phyloP scores from a whole-genome alignment of 2,113 vertebrate genomes.

The Pimephales promelas region DNA sequence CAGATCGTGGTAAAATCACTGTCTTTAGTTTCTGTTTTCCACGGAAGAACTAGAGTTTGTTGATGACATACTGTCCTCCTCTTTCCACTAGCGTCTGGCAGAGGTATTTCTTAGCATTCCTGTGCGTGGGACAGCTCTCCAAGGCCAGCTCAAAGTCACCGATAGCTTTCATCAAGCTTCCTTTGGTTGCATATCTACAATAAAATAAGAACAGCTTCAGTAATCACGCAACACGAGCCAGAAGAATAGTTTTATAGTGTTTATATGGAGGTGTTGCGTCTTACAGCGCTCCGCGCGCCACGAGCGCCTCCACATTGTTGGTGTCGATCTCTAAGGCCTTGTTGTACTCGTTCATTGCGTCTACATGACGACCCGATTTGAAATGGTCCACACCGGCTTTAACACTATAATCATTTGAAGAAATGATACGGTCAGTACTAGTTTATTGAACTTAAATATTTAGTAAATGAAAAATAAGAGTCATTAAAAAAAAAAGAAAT shows the following conservation, averaged over 20 bases:
- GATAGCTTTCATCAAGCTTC: slow-evolving; percentile 93
- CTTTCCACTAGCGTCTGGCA: slow-evolving; percentile 96
- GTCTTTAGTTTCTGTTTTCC: no score
- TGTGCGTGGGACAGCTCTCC: slow-evolving; percentile 89
- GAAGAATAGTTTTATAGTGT: neutral
- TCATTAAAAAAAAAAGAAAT: no score
- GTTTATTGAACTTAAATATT: neutral
- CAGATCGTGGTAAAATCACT: no score
- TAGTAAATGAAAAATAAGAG: no score
- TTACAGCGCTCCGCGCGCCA: slow-evolving; percentile 96
- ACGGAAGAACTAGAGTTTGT: neutral
- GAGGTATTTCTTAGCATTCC: slow-evolving; percentile 96
- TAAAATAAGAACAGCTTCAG: neutral
- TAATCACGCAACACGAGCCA: no score
- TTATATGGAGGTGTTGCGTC: slow-evolving; percentile 33
- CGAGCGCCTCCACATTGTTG: slow-evolving; percentile 92
- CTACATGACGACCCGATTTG: slow-evolving; percentile 89
- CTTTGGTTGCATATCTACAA: slow-evolving; percentile 93
- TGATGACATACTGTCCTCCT: slow-evolving; percentile 86
- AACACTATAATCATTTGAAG: slow-evolving; percentile 77
- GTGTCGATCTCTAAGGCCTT: slow-evolving; percentile 95
- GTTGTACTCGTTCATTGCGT: slow-evolving; percentile 99
- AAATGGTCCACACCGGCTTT: slow-evolving; percentile 94
- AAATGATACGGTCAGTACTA: neutral
- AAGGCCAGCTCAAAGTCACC: slow-evolving; percentile 93